These are phyloP conservation scores for Anableps anableps DNA, from an alignment of 2,797 vertebrate species.

Conservation along the genomic window DNA sequence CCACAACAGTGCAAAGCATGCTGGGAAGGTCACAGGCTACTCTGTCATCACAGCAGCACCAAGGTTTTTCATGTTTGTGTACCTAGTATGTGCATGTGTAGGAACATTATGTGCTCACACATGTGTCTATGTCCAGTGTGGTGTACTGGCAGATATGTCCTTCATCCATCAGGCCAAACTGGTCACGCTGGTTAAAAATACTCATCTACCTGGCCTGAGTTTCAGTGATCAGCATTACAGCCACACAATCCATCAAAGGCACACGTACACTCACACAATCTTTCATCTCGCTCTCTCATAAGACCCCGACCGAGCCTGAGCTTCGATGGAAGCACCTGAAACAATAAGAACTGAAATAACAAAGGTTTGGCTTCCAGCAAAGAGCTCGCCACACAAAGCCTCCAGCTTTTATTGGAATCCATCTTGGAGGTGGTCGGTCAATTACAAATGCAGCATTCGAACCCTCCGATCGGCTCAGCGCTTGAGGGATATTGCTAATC, in stretches of 20 bases:
- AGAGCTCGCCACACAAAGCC: conserved; percentile 53
- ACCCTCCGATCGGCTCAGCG: conserved; percentile 66
- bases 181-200: conserved; percentile 71
- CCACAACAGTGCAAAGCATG: conserved; percentile 74
- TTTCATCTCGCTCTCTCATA: conserved; percentile 49
- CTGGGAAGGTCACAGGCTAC: conserved; percentile 81
- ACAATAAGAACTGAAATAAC: conserved; percentile 62
- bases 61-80: conserved; percentile 35
- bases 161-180: conserved; percentile 81
- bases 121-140: conserved; percentile 56
- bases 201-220: conserved; percentile 75
- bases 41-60: conserved; percentile 72
- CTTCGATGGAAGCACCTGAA: conserved; percentile 41
- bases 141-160: conserved; percentile 80
- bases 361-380: conserved; percentile 42
- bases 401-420: conserved; percentile 42
- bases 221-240: conserved; percentile 70
- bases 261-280: conserved; percentile 38
- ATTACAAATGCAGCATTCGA: conserved; percentile 65
- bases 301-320: conserved; percentile 34
- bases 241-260: conserved; percentile 68
- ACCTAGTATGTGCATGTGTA: conserved; percentile 21
- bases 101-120: conserved; percentile 14
- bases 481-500: conserved; percentile 67
- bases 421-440: conserved; percentile 48